Evolutionary conservation across 2,113 vertebrate genomes (phyloP), one percentile per base, ranked within the genome.

Genomic region (Paraplagusia blochii): DNA sequence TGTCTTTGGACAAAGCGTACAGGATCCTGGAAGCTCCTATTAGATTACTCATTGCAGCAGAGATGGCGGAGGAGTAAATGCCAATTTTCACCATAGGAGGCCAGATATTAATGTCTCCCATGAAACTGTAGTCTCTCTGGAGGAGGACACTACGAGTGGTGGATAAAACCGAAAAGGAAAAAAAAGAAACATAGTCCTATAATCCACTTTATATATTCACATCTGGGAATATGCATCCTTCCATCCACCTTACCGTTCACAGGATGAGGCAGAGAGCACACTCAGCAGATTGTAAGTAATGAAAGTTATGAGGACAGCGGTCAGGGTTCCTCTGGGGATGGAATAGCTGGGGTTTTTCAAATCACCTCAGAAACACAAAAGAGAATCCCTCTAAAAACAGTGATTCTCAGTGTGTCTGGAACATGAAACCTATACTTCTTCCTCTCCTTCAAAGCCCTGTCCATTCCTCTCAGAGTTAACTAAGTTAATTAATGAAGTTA

Each of bases 241-340:
- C 33, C 17, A 40, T 36, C 43, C 59, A 7, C 55, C 69, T 62
- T 19, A 94, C 93, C 91, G 89, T 63, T 92, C 90, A 66, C 93
- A 95, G 58, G 93, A 89, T 66, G 81, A 92, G 43, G 92, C 91
- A 80, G 89, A 72, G 59, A 94, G 80, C 47, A 94, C 36, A 53
- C 88, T 86, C 40, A 95, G 74, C 57, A 95, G 36, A 77, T 89
- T 93, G 84, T 95, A 95, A 12, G 90, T 79, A 12, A 92, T 85
- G 75, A 93, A 95, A 65, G 93, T 94, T 80, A 88, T 93, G 49
- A 94, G 66, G 60, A 94, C 92, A 0, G 92, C 92, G 0, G 90
- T 90, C 59, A 94, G 90, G 2, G 92, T 95, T 74, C 94, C 93
- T 54, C 94, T 87, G 0, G 93, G 93, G 63, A 96, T 95, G 50